Percentiles rank a stretch among this genome's conserved stretches.
Evolutionary conservation across 2,113 vertebrate species (phyloP).

Genomic region (Neodontobutis hainanensis): DNA sequence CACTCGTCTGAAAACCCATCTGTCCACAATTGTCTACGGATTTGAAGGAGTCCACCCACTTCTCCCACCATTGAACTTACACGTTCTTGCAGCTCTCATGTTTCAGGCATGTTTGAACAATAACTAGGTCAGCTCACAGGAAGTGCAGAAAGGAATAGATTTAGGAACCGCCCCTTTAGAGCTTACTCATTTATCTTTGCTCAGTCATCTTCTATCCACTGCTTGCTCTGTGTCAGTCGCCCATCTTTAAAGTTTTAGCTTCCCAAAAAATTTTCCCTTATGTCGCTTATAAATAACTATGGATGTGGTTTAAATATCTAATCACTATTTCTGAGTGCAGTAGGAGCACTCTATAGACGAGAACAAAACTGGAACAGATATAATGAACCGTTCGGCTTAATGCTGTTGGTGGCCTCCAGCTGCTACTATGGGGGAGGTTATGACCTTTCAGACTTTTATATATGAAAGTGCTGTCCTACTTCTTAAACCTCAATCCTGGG

Average conservation of each 20-base stretch:
- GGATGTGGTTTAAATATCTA: not conserved
- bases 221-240: constrained; percentile 32
- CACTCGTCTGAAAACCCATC: constrained; percentile 27
- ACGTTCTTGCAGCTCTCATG: constrained; percentile 49
- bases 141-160: constrained; percentile 53
- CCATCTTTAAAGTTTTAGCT: not conserved
- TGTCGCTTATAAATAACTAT: too few relatives aligned
- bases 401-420: not conserved
- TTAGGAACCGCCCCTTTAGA: constrained; percentile 59
- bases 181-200: constrained; percentile 50
- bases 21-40: constrained; percentile 46
- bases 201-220: constrained; percentile 35
- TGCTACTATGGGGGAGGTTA: constrained; percentile 6
- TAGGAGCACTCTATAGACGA: not conserved
- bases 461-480: not conserved
- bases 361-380: constrained; percentile 12
- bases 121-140: constrained; percentile 72
- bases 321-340: not conserved
- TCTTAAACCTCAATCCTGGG: too few relatives aligned
- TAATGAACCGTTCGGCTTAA: not conserved
- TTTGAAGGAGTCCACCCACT: constrained; percentile 38
- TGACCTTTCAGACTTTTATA: constrained; percentile 11
- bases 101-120: constrained; percentile 67
- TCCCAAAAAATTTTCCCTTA: too few relatives aligned
- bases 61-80: constrained; percentile 47